Conservation (phyloP, 2,888 invertebrate genomes). For the Meiosimyza decipiens region DNA sequence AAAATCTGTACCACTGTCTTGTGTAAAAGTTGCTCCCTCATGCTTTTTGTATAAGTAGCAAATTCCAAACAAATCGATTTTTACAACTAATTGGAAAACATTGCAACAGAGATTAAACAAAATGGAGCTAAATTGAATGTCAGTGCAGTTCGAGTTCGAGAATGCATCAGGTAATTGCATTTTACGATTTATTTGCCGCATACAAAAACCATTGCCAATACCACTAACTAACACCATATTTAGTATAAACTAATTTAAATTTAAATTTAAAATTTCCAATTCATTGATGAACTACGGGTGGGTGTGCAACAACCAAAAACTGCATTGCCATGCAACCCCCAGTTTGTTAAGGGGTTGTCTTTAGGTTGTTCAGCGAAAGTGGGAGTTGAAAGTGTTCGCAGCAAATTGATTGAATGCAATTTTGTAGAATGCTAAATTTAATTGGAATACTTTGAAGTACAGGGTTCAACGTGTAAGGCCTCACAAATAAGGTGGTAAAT, state of each 20-base stretch:
- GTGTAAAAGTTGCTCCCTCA: not conserved
- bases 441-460: not conserved
- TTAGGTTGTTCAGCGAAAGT: not conserved
- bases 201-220: not conserved
- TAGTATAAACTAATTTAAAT: constrained; percentile 19
- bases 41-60: too few relatives aligned
- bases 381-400: not conserved
- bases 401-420: constrained; percentile 14
- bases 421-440: not conserved
- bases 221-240: not conserved
- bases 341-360: not conserved
- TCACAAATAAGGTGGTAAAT: not conserved
- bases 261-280: constrained; percentile 28
- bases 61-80: too few relatives aligned
- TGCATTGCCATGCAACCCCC: too few relatives aligned
- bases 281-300: constrained; percentile 6
- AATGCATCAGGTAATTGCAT: constrained; percentile 7
- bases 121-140: too few relatives aligned
- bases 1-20: too few relatives aligned
- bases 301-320: not conserved
- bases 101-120: too few relatives aligned
- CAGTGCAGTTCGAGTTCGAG: too few relatives aligned
- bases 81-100: too few relatives aligned
- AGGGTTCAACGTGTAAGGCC: not conserved
- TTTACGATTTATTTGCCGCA: constrained; percentile 11